Evolutionary conservation across 30 jellyfish, hydroid and myxozoan species (phyloP).

Genomic region (Calvadosia cruxmelitensis): DNA sequence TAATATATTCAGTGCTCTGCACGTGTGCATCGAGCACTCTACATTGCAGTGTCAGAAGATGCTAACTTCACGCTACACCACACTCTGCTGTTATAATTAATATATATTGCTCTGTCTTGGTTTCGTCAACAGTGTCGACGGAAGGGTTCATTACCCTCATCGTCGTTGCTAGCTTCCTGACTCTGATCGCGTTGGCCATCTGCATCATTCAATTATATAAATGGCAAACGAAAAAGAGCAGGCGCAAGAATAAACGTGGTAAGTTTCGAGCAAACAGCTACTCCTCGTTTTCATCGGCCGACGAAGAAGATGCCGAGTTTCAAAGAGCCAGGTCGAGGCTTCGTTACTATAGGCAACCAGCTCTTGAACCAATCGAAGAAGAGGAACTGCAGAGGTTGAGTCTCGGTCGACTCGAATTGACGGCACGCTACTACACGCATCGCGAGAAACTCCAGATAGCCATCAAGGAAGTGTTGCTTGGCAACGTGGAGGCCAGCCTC

Average conservation of each 20-base stretch:
- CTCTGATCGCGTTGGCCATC: background rate
- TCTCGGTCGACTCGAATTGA: conserved; percentile 52
- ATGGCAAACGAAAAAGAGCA: background rate
- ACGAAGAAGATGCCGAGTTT: background rate
- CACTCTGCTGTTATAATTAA: too few species aligned
- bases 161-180: background rate
- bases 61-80: too few species aligned
- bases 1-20: too few species aligned
- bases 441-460: conserved; percentile 45
- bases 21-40: too few species aligned
- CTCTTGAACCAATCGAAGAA: conserved; percentile 15
- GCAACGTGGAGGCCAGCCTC: conserved; percentile 27
- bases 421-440: conserved; percentile 58
- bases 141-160: background rate
- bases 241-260: background rate
- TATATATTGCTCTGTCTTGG: too few species aligned
- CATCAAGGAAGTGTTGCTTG: conserved; percentile 39
- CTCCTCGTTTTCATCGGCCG: background rate
- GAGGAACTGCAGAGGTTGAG: conserved; percentile 65
- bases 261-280: background rate
- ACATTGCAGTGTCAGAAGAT: too few species aligned
- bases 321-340: background rate
- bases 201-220: background rate
- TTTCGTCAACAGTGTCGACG: background rate
- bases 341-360: background rate